Percentiles rank a stretch among this genome's conserved stretches.
Conservation (phyloP, 2,888 invertebrate genomes). For the Pycnomerus fuliginosus region DNA sequence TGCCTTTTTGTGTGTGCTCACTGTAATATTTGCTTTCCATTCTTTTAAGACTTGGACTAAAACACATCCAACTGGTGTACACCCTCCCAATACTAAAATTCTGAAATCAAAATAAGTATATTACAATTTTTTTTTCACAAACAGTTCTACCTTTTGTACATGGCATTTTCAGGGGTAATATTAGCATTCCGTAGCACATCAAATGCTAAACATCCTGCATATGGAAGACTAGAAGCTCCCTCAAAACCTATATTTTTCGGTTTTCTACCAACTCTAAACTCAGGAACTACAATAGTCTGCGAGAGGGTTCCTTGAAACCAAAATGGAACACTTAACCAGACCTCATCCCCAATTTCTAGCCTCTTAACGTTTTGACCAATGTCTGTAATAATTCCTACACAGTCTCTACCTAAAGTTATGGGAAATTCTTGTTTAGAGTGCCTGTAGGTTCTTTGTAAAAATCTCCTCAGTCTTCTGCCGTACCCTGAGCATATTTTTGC, state of each 20-base stretch:
- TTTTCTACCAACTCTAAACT: conserved; percentile 56
- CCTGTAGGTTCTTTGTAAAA: conserved; percentile 42
- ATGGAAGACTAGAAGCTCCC: conserved; percentile 62
- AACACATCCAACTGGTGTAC: conserved; percentile 61
- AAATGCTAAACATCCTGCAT: conserved; percentile 60
- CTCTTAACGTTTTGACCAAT: conserved; percentile 60
- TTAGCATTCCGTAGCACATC: conserved; percentile 55
- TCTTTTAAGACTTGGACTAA: conserved; percentile 59
- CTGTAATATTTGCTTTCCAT: conserved; percentile 60
- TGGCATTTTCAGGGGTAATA: conserved; percentile 54
- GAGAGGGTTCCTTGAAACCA: conserved; percentile 61
- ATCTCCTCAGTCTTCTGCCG: conserved; percentile 42
- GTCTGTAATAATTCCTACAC: conserved; percentile 62
- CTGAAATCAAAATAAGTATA: conserved; percentile 33
- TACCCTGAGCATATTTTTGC: conserved; percentile 62
- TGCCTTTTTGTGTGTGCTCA: conserved; percentile 56
- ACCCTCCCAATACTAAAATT: conserved; percentile 59
- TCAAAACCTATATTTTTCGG: conserved; percentile 61
- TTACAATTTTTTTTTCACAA: too few species aligned
- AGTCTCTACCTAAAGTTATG: conserved; percentile 62
- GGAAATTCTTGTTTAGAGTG: conserved; percentile 55
- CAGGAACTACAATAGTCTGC: conserved; percentile 58
- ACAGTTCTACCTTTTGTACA: conserved; percentile 54
- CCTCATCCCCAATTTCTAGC: conserved; percentile 64
- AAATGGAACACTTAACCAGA: conserved; percentile 60